Percentiles rank a stretch among this genome's conserved stretches.
Conservation (phyloP, 2,113 vertebrate species). For the Tachuris rubrigastra region DNA sequence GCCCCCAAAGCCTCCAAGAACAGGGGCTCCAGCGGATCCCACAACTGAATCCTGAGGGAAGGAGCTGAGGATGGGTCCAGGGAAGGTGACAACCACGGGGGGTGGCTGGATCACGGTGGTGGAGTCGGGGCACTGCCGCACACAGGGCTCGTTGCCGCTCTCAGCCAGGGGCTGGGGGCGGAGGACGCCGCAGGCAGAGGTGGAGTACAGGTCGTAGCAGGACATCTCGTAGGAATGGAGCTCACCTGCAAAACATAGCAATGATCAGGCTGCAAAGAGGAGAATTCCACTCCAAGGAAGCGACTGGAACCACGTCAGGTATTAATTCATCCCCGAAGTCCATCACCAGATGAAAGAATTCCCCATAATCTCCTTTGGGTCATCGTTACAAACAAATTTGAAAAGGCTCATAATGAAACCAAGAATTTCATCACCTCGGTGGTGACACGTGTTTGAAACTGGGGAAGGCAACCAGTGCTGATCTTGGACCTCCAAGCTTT, state of each 20-base stretch:
- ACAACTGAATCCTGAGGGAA: background rate
- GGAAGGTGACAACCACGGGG: background rate
- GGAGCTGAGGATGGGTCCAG: background rate
- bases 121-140: background rate
- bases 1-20: background rate
- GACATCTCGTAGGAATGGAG: background rate
- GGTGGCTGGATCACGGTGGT: background rate
- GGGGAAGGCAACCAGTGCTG: background rate
- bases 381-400: background rate
- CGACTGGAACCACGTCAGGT: background rate
- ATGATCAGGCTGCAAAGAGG: background rate
- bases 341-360: background rate
- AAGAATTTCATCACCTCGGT: background rate
- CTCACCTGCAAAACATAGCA: background rate
- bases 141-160: background rate
- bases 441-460: background rate
- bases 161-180: background rate
- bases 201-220: background rate
- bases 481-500: background rate
- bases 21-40: background rate
- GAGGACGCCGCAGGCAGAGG: accelerated
- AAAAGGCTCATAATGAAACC: background rate
- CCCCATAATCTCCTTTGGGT: background rate
- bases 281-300: background rate
- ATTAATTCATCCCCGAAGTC: background rate